Base-by-base conservation (phyloP, 2,797 vertebrate species). In the Myotis myotis region DNA sequence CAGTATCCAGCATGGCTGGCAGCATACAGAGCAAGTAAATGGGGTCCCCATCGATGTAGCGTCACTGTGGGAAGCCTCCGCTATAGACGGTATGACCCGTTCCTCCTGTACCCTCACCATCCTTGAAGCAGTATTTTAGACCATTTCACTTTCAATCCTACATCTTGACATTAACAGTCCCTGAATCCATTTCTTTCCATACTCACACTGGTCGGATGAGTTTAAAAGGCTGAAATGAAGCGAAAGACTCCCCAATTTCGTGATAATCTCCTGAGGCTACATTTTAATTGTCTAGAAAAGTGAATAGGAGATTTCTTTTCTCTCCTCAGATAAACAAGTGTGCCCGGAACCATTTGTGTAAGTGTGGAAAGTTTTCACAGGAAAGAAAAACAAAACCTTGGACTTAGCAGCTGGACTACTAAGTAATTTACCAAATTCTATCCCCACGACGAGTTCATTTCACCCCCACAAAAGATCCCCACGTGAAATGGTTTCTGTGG, bases 381-480 rank as follows among this genome's bases (percentile, higher is more conserved):
- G 10, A 2, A 25, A 44, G 44, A 47, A 41, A 60, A 6, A 12
- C 49, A 23, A 72, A 91, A 76, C 22, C 15, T 79, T n/a, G n/a
- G n/a, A n/a, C n/a, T n/a, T n/a, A n/a, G n/a, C n/a, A n/a, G n/a
- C 10, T 47, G 76, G 51, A 84, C 13, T 2, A 44, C 38, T 76
- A 44, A 62, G n/a, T 68, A 70, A 83, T 44, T 89, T 80, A 36
- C 3, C 47, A 78, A 51, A 36, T 71, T 41, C 85, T 91, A 82
- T 94, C 49, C 53, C 66, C 74, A 41, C 80, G 57, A 15, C 36
- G 51, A 86, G 80, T 95, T 94, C 22, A 87, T 72, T 71, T 95
- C 78, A 83, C 9, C 51, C 81, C 33, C 44, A 19, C 70, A 66
- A 89, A 86, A 51, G 25, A 72, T 44, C 44, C 19, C 66, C 25